Base-by-base conservation (phyloP, 2,888 invertebrate genomes). In the Epiblema foenella region DNA sequence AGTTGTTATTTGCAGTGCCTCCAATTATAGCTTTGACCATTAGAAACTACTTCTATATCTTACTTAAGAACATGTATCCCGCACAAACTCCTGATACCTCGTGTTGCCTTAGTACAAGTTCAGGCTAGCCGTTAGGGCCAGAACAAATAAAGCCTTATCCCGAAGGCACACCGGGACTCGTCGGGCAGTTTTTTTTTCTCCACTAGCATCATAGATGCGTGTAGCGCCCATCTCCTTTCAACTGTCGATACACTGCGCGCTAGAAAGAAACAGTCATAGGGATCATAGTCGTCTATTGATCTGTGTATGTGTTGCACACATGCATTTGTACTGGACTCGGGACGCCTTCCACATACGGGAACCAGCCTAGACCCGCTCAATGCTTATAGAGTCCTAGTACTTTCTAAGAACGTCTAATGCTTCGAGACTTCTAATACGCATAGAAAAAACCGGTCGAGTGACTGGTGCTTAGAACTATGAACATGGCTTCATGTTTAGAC, bases 361-460 rank as follows among this genome's bases (percentile, higher is more conserved):
- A 80, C 81, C 80, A 80, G 77, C 75, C 81, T 79, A 85, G 82
- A 92, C 89, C 82, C 88, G 82, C 87, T 90, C 77, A 77, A 58
- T 58, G 65, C 76, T 86, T 85, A 88, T 93, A 78, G 76, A 78
- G 75, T 77, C 93, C 93, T 92, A 83, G 92, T 93, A 91, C 83
- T 86, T 93, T 93, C 93, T 93, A 93, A 93, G 91, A 93, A 91
- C 91, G 79, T 93, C 93, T 93, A 93, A 93, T 93, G 91, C 90
- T 89, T 77, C 79, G 81, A 82, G 63, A 74, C 74, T 74, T 76
- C 74, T 73, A 76, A 76, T 69, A 59, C 69, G 37, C 71, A 58
- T 72, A 68, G 63, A 68, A 72, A 72, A 68, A 72, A 72, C 62
- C 62, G 46, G 71, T 68, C 52, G 20, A 20, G 46, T 67, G 29